phyloP scores from a whole-genome alignment of 2,797 vertebrate species.

The Clarias laeviceps region DNA sequence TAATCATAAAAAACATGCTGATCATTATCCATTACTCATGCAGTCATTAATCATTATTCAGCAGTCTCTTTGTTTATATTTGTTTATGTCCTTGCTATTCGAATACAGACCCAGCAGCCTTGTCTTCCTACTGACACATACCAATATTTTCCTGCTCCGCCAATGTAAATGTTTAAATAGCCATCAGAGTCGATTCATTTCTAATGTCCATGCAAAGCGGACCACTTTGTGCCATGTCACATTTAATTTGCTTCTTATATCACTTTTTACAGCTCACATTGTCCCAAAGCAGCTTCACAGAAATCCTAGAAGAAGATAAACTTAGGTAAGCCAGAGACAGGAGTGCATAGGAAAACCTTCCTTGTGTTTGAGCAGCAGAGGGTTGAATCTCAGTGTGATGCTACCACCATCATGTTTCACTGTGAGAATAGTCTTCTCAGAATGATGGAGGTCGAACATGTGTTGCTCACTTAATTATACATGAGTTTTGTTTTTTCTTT shows the following conservation, averaged over 20 bases:
- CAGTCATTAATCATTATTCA: too few species aligned
- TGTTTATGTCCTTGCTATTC: not conserved
- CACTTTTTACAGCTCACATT: not conserved
- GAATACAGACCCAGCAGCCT: not conserved
- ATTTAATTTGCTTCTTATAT: not conserved
- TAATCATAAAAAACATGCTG: not conserved
- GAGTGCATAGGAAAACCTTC: not conserved
- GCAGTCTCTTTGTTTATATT: too few species aligned
- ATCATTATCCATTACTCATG: not conserved
- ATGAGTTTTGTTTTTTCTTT: too few species aligned
- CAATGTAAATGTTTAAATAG: conserved; percentile 10
- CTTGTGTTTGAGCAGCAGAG: not conserved
- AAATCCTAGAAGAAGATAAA: not conserved
- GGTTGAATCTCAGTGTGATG: not conserved
- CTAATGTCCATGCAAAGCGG: not conserved
- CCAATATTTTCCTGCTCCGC: not conserved
- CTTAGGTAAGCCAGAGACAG: not conserved
- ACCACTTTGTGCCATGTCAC: not conserved
- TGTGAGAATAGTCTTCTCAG: not conserved
- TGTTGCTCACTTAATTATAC: not conserved
- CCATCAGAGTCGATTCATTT: not conserved
- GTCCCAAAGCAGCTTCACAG: not conserved
- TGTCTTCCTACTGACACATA: not conserved
- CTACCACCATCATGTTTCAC: not conserved
- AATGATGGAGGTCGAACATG: not conserved